These are phyloP conservation scores for Epinephelus cyanopodus DNA, from an alignment of 2,113 vertebrate genomes.

Conservation along the genomic window DNA sequence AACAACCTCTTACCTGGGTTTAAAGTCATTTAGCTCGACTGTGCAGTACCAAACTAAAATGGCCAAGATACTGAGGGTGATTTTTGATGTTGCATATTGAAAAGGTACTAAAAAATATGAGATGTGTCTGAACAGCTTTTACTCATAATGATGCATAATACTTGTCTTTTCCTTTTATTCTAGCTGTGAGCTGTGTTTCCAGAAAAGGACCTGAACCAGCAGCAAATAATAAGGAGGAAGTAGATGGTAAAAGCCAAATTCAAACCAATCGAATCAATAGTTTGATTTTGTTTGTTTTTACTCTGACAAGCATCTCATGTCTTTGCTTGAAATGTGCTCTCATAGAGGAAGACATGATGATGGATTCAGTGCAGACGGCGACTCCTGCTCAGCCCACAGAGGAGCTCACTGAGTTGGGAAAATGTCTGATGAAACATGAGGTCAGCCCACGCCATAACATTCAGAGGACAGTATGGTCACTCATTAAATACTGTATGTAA, in stretches of 20 bases:
- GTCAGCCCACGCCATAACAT: conserved; percentile 70
- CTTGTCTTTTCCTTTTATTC: conserved; percentile 41
- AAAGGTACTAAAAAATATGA: not conserved
- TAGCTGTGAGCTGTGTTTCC: conserved; percentile 91
- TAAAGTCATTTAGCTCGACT: not conserved
- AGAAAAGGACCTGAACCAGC: conserved; percentile 89
- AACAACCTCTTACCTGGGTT: not conserved
- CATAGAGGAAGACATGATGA: conserved; percentile 95
- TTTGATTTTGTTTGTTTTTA: not conserved
- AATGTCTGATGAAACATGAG: conserved; percentile 93
- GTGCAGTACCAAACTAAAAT: not conserved
- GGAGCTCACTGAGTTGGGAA: conserved; percentile 94
- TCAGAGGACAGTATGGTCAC: not conserved
- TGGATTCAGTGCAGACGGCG: conserved; percentile 83
- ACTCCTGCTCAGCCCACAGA: conserved; percentile 71
- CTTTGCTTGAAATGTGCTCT: conserved; percentile 41
- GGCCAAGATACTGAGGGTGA: too few species aligned
- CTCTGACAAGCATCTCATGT: not conserved
- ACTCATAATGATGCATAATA: conserved; percentile 13
- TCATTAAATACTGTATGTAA: not conserved
- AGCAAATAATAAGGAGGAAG: conserved; percentile 86
- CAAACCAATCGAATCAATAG: not conserved
- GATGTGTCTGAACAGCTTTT: conserved; percentile 23
- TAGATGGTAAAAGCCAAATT: conserved; percentile 86
- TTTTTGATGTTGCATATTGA: conserved; percentile 1